Evolutionary conservation across 2,888 invertebrate genomes (phyloP), one percentile per base, ranked within the genome.

Genomic region (Orchesellides sinensis): DNA sequence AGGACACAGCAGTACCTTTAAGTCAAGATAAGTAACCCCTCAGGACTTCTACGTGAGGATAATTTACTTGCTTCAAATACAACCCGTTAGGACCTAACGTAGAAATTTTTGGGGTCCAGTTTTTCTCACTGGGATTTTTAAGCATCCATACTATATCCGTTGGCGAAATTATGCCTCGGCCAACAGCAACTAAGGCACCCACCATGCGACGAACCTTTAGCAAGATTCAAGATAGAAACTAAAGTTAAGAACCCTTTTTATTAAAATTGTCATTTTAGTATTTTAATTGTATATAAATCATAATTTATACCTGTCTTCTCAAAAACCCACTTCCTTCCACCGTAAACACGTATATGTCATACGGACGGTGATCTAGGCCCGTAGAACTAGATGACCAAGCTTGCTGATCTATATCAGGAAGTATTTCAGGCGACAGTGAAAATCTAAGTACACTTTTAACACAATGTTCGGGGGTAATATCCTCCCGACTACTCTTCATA

Each of bases 311-410:
- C 75, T 88, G 88, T 72, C 86, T 40, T 23, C 87, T 66, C 25
- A 88, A 52, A 69, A 88, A 88, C 59, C 88, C 87, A 75, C 84
- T 86, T 49, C 88, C 85, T 78, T 86, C 86, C 25, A 88, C 56
- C 56, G 83, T 74, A 52, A 88, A 84, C n/a, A 79, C 83, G 21
- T 87, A 88, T 47, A 81, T 84, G 25, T 87, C 83, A 52, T 66
- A 78, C n/a, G 63, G 35, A n/a, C 21, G 17, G 10, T 29, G 3
- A 3, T 70, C 49, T 8, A 29, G 14, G 32, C 23, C 17, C n/a
- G 45, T n/a, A 8, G 45, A 25, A 2, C 6, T 27, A 3, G 47
- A 27, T 6, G 27, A 27, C n/a, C n/a, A n/a, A 4, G 10, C 2
- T 8, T 35, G 35, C 5, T 23, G 14, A 27, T 52, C 35, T n/a